Percentiles rank a stretch among this genome's conserved stretches.
These are phyloP conservation scores for Scartelaos histophorus DNA, from an alignment of 2,113 vertebrate genomes.

Conservation along the genomic window DNA sequence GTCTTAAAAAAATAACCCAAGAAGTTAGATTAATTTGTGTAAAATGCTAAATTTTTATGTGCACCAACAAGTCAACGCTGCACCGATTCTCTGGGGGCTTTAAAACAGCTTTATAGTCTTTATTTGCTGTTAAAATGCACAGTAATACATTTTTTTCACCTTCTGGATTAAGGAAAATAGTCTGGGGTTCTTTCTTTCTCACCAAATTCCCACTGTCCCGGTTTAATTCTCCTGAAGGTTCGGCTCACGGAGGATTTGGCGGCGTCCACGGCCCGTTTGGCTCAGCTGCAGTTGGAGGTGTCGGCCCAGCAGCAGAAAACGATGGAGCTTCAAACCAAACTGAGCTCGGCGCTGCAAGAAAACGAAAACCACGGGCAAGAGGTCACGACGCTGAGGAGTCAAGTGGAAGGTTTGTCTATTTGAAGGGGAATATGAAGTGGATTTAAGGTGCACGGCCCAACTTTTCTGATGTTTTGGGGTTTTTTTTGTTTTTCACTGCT, in stretches of 20 bases:
- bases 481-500: no score
- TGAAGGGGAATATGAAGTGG: neutral
- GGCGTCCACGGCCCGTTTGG: conserved; percentile 80
- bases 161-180: neutral
- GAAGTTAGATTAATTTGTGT: no score
- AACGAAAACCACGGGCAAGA: conserved; percentile 69
- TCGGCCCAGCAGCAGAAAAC: conserved; percentile 86
- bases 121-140: no score
- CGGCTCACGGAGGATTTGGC: conserved; percentile 88
- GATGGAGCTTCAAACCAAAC: conserved; percentile 79
- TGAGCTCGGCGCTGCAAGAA: conserved; percentile 79
- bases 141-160: no score
- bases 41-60: no score
- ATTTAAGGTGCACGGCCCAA: neutral
- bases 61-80: no score
- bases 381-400: conserved; percentile 75
- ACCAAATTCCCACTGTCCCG: neutral
- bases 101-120: no score
- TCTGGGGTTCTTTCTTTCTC: neutral
- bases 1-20: no score
- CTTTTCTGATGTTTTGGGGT: no score
- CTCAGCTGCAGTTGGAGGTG: conserved; percentile 88
- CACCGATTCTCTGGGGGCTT: no score
- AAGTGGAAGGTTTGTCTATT: conserved; percentile 80
- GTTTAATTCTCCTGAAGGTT: conserved; percentile 70